Evolutionary conservation across 2,888 invertebrate genomes (phyloP).

Genomic region (Parthenolecanium corni): DNA sequence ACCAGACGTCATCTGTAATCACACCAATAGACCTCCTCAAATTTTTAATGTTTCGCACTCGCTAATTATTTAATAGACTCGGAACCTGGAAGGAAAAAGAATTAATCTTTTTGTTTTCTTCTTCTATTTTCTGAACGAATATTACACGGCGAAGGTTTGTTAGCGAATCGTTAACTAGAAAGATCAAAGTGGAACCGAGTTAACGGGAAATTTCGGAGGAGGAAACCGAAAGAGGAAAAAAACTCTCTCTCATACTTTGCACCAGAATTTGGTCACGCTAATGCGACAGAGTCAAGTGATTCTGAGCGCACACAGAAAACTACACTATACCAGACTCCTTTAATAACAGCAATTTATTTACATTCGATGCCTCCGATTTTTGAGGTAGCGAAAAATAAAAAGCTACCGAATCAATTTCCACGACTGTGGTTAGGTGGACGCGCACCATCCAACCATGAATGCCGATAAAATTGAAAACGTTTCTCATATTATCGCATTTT

Average conservation of each 20-base stretch:
- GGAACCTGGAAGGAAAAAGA: neutral
- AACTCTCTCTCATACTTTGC: neutral
- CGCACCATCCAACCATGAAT: no score
- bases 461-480: no score
- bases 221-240: neutral
- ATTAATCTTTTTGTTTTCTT: neutral
- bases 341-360: no score
- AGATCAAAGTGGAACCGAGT: neutral
- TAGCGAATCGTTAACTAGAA: neutral
- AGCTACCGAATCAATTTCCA: no score
- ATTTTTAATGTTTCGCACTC: no score
- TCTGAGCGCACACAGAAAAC: neutral
- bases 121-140: neutral
- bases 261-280: neutral
- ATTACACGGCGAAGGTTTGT: neutral
- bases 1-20: no score
- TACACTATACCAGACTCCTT: no score
- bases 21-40: no score
- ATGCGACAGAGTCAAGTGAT: constrained; percentile 1
- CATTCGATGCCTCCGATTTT: no score
- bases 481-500: no score
- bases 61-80: neutral
- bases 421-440: no score
- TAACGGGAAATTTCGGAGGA: neutral
- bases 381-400: no score